These are phyloP conservation scores for Drosophila pseudotalamancana DNA, from an alignment of 2,888 invertebrate species.

Conservation along the genomic window DNA sequence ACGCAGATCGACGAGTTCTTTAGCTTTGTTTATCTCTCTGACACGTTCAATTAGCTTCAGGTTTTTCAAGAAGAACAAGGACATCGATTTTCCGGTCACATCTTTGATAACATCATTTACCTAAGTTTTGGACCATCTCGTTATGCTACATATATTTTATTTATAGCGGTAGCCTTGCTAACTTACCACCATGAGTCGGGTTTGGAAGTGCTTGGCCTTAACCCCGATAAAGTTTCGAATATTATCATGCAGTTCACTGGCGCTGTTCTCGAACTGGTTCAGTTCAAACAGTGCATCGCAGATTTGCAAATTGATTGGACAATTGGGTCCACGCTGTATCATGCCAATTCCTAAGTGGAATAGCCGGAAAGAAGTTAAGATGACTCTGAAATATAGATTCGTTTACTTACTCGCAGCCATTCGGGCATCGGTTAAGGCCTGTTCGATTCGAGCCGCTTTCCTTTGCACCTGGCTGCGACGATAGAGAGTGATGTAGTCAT, in stretches of 20 bases:
- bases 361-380: not conserved
- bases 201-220: conserved; percentile 67
- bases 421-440: conserved; percentile 71
- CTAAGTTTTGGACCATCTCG: conserved; percentile 58
- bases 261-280: conserved; percentile 77
- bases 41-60: conserved; percentile 67
- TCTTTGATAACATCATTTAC: conserved; percentile 80
- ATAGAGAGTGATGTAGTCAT: conserved; percentile 75
- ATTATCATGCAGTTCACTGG: conserved; percentile 71
- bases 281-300: conserved; percentile 82
- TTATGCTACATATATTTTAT: not conserved
- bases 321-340: conserved; percentile 54
- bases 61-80: conserved; percentile 74
- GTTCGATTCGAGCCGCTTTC: conserved; percentile 71
- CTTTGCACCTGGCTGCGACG: conserved; percentile 79
- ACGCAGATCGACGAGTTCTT: conserved; percentile 61
- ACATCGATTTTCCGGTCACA: conserved; percentile 73
- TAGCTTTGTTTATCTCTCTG: conserved; percentile 54
- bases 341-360: conserved; percentile 20
- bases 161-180: too few species aligned
- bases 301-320: conserved; percentile 79
- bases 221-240: conserved; percentile 70
- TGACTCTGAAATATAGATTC: not conserved
- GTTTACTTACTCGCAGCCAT: conserved; percentile 74
- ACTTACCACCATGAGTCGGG: conserved; percentile 73